Evolutionary conservation across 2,113 vertebrate genomes (phyloP), one percentile per base, ranked within the genome.

Genomic region (Peromyscus leucopus): DNA sequence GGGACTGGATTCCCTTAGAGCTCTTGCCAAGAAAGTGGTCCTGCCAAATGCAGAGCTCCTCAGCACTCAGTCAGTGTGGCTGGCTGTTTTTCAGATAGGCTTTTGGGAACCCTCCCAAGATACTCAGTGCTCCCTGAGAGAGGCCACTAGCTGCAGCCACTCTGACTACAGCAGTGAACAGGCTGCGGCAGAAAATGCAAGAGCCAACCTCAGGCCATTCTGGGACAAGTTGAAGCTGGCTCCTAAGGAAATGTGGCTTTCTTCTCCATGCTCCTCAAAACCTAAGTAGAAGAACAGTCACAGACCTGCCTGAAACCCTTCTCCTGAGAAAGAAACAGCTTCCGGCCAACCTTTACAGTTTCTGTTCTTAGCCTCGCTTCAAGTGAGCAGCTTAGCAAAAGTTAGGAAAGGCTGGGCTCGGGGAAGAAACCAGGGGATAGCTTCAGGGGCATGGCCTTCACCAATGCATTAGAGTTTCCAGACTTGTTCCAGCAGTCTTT

Each of bases 1-100:
- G 61, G 55, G 13, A 48, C 16, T 95, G 80, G 19, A 33, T 96
- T 61, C 61, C 24, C 22, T 71, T 26, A 42, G 24, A 8, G 31
- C 36, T 94, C 61, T 82, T 89, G 75, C 61, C 67, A 96, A 97
- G 83, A 97, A 93, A 93, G 59, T 67, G 16, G 55, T 63, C 46
- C 67, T 95, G 61, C 39, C 86, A 95, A 95, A 88, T 48, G 12
- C 48, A 92, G 65, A 16, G 57, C n/a, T 86, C 36, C 51, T 88
- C n/a, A 93, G 67, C 28, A 57, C 42, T 89, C 69, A 96, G 61
- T 94, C 33, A 69, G 16, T 83, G 22, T 94, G 86, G 33, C 55
- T 79, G 28, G 79, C 46, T 84, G 71, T 55, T 55, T 94, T 91
- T 93, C 92, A 90, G 39, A 74, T 93, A 1, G 57, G 46, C 33